phyloP scores from a whole-genome alignment of 2,113 vertebrate species.

The Oenanthe melanoleuca region DNA sequence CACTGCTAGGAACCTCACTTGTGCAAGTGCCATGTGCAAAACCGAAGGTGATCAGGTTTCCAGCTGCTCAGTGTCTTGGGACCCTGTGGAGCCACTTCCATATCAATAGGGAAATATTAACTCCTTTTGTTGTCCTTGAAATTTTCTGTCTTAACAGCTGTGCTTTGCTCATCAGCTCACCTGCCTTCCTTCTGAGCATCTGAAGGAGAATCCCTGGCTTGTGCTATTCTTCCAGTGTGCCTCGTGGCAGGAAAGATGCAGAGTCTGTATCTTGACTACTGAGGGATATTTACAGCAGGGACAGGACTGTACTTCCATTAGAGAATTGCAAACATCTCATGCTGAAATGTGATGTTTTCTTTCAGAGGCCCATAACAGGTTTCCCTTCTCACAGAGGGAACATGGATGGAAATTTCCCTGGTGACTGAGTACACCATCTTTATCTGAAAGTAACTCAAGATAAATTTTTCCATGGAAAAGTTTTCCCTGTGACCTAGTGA shows the following conservation, averaged over 20 bases:
- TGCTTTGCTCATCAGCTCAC: not conserved
- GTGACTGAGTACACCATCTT: not conserved
- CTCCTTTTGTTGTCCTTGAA: not conserved
- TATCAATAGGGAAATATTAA: not conserved
- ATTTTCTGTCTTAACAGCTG: not conserved
- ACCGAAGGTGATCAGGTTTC: not conserved
- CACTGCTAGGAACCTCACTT: not conserved
- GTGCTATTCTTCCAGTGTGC: not conserved
- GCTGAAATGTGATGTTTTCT: not conserved
- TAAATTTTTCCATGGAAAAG: not conserved
- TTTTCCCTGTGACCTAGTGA: not conserved
- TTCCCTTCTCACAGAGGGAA: not conserved
- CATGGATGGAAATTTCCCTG: not conserved
- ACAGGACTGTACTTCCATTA: not conserved
- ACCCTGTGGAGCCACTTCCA: not conserved
- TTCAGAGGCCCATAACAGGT: not conserved
- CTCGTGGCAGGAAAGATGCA: not conserved
- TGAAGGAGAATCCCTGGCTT: not conserved
- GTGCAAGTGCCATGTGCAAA: not conserved
- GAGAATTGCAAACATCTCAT: not conserved
- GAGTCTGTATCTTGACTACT: not conserved
- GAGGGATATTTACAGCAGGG: not conserved
- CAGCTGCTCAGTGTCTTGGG: not conserved
- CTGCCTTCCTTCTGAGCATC: not conserved
- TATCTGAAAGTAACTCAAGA: conserved; percentile 7